Conservation (phyloP, 35 echinoderm and acorn worm genomes). For the Lytechinus pictus region DNA sequence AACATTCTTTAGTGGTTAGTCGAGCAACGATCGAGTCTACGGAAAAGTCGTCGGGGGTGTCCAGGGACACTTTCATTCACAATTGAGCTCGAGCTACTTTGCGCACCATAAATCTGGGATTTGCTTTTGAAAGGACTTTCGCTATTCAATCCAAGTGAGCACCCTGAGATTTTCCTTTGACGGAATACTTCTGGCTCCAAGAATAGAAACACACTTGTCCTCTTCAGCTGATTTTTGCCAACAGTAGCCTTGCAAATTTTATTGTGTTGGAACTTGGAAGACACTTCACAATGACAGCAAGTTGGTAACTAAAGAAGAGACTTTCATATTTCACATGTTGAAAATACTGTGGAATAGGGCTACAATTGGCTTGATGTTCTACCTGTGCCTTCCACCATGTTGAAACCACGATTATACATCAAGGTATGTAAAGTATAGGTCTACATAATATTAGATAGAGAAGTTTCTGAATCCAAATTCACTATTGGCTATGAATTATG, state of each 20-base stretch:
- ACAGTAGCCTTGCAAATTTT: not conserved
- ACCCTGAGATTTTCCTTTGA: not conserved
- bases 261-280: not conserved
- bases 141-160: not conserved
- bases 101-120: not conserved
- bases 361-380: not conserved
- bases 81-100: not conserved
- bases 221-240: not conserved
- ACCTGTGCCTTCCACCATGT: not conserved
- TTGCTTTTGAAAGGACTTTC: not conserved
- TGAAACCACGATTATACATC: not conserved
- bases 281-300: not conserved
- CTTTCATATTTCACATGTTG: not conserved
- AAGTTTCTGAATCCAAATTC: too few species aligned
- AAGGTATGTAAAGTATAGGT: not conserved
- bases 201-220: not conserved
- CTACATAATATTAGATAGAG: not conserved
- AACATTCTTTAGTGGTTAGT: not conserved
- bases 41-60: not conserved
- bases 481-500: too few species aligned
- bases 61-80: conserved; percentile 1
- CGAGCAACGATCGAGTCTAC: not conserved
- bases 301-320: not conserved
- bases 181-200: not conserved
- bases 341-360: not conserved